Evolutionary conservation across 2,888 invertebrate genomes (phyloP), one percentile per base, ranked within the genome.

Genomic region (Lochmaea crataegi): DNA sequence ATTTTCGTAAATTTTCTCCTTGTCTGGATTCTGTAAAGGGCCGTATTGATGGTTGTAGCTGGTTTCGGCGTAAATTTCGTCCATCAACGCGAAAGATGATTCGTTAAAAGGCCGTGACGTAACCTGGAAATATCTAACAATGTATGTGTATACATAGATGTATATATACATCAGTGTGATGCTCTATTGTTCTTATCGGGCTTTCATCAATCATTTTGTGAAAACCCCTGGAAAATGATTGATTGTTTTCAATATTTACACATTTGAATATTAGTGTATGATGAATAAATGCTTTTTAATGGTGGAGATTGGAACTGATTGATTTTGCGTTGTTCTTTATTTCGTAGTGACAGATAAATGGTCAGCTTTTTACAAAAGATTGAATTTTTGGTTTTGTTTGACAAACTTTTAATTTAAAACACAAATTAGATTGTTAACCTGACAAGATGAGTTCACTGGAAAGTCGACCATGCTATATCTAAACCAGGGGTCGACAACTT

Each of bases 181-280:
- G 58, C 22, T 32, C 32, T 32, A 32, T 58, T 58, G 58, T 58
- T 58, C 58, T 58, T 58, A 58, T 58, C 58, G 58, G 26, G 5
- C 9, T 12, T 58, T 58, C 58, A 58, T 58, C 58, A 58, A 58
- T 58, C 58, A 58, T 58, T 58, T 32, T 32, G 26, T 58, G 58
- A 58, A 58, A 58, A 32, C 32, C 14, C 32, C 32, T 3, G 18
- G 58, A 58, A 58, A 58, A 32, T 58, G 58, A 58, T 58, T 58
- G 58, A 58, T 58, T 58, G n/a, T 58, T 58, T 58, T 32, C 58
- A 58, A 58, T 58, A 58, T 58, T 58, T 58, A 58, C 58, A 26
- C 58, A 58, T 58, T 22, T 58, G 26, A 58, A 32, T 32, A 58
- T 58, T 58, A 32, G 14, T 53, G 53, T 53, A 53, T 53, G 18